Conservation (phyloP, 2,888 invertebrate species). For the Tipula unca region DNA sequence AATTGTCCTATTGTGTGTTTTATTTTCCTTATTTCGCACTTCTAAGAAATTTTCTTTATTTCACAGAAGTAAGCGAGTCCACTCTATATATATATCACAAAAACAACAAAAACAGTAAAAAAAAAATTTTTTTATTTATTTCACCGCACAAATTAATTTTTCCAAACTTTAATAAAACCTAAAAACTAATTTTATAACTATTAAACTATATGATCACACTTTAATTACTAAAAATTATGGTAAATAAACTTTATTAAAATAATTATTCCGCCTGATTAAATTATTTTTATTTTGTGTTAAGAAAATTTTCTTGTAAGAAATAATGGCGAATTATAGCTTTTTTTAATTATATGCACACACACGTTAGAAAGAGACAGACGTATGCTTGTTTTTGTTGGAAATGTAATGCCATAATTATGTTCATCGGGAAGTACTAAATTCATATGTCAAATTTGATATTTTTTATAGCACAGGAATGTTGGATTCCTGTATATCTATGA, state of each 20-base stretch:
- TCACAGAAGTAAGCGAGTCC: neutral
- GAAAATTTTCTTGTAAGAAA: constrained; percentile 19
- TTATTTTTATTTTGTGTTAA: neutral
- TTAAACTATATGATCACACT: neutral
- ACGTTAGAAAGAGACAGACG: neutral
- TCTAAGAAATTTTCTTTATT: neutral
- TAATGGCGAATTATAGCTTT: constrained; percentile 18
- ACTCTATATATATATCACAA: neutral
- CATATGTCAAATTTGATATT: neutral
- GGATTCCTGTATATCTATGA: neutral
- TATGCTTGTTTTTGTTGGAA: neutral
- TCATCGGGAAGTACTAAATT: neutral
- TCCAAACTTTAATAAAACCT: neutral
- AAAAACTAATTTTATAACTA: neutral
- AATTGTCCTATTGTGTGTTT: neutral
- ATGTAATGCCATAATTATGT: neutral
- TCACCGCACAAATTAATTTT: neutral
- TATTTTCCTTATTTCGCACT: neutral
- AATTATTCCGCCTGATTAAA: neutral
- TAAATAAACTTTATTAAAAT: neutral
- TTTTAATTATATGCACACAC: neutral
- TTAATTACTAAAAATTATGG: neutral
- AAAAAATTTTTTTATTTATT: neutral
- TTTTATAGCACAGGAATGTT: neutral
- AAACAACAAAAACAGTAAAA: neutral